Percentiles rank a stretch among this genome's conserved stretches.
phyloP scores from a whole-genome alignment of 92 coral and sea anemone species.

The Bergia puertoricense region DNA sequence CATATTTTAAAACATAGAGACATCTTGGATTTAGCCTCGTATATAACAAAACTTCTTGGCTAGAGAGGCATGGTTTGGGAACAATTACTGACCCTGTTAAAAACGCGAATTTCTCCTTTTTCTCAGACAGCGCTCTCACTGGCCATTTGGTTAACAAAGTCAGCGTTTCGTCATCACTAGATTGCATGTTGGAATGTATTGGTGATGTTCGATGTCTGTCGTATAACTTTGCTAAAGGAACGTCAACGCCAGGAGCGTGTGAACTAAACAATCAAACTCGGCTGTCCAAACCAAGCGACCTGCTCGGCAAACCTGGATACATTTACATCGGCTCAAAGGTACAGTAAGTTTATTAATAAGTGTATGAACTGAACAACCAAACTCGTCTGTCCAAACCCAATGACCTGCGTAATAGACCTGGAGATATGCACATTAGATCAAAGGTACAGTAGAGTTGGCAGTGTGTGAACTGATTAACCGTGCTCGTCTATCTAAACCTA shows the following conservation, averaged over 20 bases:
- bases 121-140: not conserved
- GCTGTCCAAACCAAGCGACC: not conserved
- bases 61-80: no score
- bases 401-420: constrained; percentile 1
- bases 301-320: constrained; percentile 1
- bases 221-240: constrained; percentile 8
- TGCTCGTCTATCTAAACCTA: not conserved
- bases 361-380: constrained; percentile 11
- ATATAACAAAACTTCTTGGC: no score
- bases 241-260: constrained; percentile 1
- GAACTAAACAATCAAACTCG: constrained; percentile 19
- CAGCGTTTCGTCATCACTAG: constrained; percentile 16
- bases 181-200: constrained; percentile 26
- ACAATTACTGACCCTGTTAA: no score
- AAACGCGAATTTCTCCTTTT: not conserved
- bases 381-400: not conserved
- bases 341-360: not conserved
- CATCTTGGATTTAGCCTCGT: no score
- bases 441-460: not conserved
- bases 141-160: not conserved
- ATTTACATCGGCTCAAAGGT: constrained; percentile 16
- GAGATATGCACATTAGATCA: not conserved
- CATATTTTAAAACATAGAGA: no score
- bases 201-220: constrained; percentile 27
- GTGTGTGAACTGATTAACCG: constrained; percentile 9